phyloP scores from a whole-genome alignment of 2,888 invertebrate genomes.

The Zaprionus lineosus region DNA sequence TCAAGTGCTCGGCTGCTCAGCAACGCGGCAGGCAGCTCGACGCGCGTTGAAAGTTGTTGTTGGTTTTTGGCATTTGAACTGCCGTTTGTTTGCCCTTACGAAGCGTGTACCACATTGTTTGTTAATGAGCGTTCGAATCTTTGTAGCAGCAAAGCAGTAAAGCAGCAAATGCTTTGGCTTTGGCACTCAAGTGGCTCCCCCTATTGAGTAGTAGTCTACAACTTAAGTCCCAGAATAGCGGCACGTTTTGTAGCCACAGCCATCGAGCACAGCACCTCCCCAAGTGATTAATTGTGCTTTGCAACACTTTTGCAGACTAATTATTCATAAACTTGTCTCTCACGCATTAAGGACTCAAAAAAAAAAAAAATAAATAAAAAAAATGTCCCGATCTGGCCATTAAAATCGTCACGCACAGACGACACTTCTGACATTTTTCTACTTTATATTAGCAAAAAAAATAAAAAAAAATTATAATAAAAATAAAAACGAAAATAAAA shows the following conservation, averaged over 20 bases:
- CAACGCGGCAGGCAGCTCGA: no score
- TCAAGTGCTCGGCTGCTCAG: slow-evolving; percentile 75
- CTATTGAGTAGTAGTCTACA: no score
- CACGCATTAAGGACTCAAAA: slow-evolving; percentile 25
- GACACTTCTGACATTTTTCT: slow-evolving; percentile 32
- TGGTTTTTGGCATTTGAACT: slow-evolving; percentile 74
- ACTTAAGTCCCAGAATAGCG: background rate
- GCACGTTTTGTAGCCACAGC: slow-evolving; percentile 43
- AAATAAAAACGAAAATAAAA: background rate
- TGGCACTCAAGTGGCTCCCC: no score
- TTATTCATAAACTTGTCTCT: slow-evolving; percentile 72
- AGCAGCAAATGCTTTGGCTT: slow-evolving; percentile 11
- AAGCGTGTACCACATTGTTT: slow-evolving; percentile 42
- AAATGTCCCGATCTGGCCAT: slow-evolving; percentile 49
- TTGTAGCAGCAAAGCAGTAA: background rate
- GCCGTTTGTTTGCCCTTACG: slow-evolving; percentile 48
- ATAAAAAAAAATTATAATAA: background rate
- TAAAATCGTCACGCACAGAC: slow-evolving; percentile 48
- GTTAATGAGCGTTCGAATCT: slow-evolving; percentile 60
- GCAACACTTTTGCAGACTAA: slow-evolving; percentile 52
- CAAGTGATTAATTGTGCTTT: slow-evolving; percentile 58
- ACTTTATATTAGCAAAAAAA: background rate
- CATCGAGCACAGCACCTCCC: no score
- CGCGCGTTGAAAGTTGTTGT: slow-evolving; percentile 72
- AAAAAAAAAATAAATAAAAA: slow-evolving; percentile 65